phyloP scores from a whole-genome alignment of 2,113 vertebrate genomes.

The Apeltes quadracus region DNA sequence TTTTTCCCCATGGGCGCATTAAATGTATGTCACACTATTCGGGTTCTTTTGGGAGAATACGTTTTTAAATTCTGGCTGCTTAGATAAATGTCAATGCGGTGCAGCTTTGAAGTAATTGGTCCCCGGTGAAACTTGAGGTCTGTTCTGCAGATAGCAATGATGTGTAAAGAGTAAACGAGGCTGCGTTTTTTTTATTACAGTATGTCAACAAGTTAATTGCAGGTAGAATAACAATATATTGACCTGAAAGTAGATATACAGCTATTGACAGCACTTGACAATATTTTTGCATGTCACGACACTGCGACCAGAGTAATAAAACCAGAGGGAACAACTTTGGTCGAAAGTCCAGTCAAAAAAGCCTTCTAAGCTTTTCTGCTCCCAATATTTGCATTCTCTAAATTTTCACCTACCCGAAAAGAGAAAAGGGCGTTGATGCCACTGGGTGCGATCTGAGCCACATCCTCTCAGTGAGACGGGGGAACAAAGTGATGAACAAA shows the following conservation, averaged over 20 bases:
- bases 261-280: too few relatives aligned
- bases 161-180: not conserved
- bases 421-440: slow-evolving; percentile 28
- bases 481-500: slow-evolving; percentile 64
- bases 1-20: slow-evolving; percentile 4
- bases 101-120: slow-evolving; percentile 35
- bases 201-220: not conserved
- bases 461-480: slow-evolving; percentile 34
- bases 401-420: slow-evolving; percentile 7
- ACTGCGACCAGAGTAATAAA: not conserved
- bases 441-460: slow-evolving; percentile 24
- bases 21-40: slow-evolving; percentile 10
- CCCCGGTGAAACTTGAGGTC: slow-evolving; percentile 19
- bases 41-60: not conserved
- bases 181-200: not conserved
- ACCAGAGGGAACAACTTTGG: not conserved
- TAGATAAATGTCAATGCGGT: slow-evolving; percentile 25
- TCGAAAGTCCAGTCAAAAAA: slow-evolving; percentile 13
- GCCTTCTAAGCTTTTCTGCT: not conserved
- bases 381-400: slow-evolving; percentile 2
- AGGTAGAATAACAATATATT: not conserved
- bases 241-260: too few relatives aligned
- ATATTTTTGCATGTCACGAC: not conserved
- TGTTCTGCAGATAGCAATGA: slow-evolving; percentile 29
- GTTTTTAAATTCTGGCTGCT: slow-evolving; percentile 27